Evolutionary conservation across 2,113 vertebrate species (phyloP).

Genomic region (Puffinus mauretanicus): DNA sequence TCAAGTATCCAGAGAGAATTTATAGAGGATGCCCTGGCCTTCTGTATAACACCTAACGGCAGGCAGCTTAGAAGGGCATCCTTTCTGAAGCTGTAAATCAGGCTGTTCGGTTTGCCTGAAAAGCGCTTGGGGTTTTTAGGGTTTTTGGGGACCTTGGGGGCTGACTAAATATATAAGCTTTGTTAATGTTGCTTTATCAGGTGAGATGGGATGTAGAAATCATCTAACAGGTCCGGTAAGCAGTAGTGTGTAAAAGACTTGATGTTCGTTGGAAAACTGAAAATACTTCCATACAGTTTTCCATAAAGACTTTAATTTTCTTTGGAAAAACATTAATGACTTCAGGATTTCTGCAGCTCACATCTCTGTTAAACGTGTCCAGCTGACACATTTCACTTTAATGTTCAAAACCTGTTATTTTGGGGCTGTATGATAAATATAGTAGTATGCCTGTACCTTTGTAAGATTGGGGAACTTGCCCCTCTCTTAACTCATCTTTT

Average conservation of each 20-base stretch:
- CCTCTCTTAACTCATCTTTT: background rate
- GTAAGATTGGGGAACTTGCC: background rate
- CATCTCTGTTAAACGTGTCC: fast-evolving
- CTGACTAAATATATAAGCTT: background rate
- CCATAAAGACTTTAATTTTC: background rate
- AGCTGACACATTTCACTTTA: background rate
- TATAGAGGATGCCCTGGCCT: background rate
- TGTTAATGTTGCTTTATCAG: background rate
- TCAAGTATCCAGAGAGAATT: background rate
- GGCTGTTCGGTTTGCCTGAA: background rate
- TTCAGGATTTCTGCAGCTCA: background rate
- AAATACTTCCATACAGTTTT: background rate
- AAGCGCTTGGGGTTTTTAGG: background rate
- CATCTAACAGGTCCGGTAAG: background rate
- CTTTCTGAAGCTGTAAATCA: background rate
- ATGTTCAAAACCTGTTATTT: background rate
- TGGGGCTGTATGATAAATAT: background rate
- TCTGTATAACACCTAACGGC: background rate
- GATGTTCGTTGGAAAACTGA: background rate
- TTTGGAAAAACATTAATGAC: background rate
- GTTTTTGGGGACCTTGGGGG: background rate
- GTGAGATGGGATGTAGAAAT: background rate
- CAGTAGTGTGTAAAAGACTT: background rate
- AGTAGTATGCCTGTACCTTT: background rate
- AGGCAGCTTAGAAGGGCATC: background rate